Evolutionary conservation across 2,113 vertebrate species (phyloP), one percentile per base, ranked within the genome.

Genomic region (Passerina amoena): DNA sequence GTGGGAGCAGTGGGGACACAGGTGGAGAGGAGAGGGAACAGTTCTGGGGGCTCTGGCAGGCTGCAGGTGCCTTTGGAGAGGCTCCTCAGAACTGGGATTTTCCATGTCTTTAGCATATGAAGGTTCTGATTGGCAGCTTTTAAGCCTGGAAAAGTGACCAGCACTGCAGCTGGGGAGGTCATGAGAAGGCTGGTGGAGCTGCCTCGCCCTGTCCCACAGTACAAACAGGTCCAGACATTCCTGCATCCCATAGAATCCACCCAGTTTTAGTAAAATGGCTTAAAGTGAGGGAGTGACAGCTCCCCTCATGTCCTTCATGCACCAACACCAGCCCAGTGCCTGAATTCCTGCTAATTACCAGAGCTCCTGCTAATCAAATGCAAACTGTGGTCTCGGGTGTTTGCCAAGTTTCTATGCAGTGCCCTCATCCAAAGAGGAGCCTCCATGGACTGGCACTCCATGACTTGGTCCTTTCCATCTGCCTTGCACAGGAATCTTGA

Each of bases 401-500:
- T 96, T 79, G 31, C 48, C 79, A 15, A 51, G 56, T n/a, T 51
- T 27, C 65, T 91, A 22, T 12, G 37, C 82, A 19, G 50, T 61
- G 73, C 31, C 51, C 38, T 92, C 12, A 13, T 30, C 40, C 24
- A 70, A 79, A 71, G 61, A 69, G 54, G 21, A 73, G 24, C 25
- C 42, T 59, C 44, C 31, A 68, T 53, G 28, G 57, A 31, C 7
- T 53, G 25, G 37, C 63, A 22, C 28, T 70, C 42, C 6, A 1
- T 93, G 88, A 95, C 56, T 8, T 7, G 18, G 37, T 92, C 88
- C 8, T 93, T 86, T 84, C 75, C 51, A 6, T 97, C 90, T 94
- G 82, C 88, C 77, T 86, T 77, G 44, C 65, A 86, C 93, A 98
- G 98, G 98, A 98, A 96, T 98, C 98, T 97, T 98, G 98, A 98